Evolutionary conservation across 2,888 invertebrate genomes (phyloP), one percentile per base, ranked within the genome.

Genomic region (Agrochola lychnidis): DNA sequence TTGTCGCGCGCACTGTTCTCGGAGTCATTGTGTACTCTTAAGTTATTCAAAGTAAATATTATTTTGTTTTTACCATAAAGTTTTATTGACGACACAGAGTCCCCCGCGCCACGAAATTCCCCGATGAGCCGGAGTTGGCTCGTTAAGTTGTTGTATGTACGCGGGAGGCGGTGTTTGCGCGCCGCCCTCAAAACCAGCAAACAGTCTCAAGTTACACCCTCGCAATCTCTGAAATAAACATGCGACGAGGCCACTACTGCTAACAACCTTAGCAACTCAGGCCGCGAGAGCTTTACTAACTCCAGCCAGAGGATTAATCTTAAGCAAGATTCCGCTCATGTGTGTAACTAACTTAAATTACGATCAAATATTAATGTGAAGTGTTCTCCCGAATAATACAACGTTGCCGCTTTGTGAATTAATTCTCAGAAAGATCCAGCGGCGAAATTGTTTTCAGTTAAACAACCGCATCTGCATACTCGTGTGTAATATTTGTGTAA

Each of bases 151-250:
- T 92, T 92, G 92, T 93, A 90, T 87, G 85, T 79, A 83, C 78
- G 88, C 79, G 83, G 72, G 88, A 83, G 88, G 90, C 90, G 86
- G 89, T 94, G 93, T 94, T 94, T 94, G 91, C 92, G 88, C 92
- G 86, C 86, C 92, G 92, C 91, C 93, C 93, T 94, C 93, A 92
- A 93, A 94, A 93, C 93, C 93, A 90, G 93, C 92, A 94, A 94
- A 94, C 94, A 94, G 90, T 94, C 92, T 94, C 93, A 92, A 94
- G 93, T 94, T 93, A 94, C 94, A 93, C 93, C 93, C 94, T 94
- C 93, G 92, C 94, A 94, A 94, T 95, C 94, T 94, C 91, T 92
- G 93, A 94, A 95, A 94, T 94, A 95, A 94, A 95, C 94, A 94
- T 93, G 92, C 93, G 93, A 92, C 89, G 92, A 90, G 93, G 92